Percentiles rank a stretch among this genome's conserved stretches.
These are phyloP conservation scores for Haplochromis burtoni DNA, from an alignment of 2,113 vertebrate genomes.

Conservation along the genomic window DNA sequence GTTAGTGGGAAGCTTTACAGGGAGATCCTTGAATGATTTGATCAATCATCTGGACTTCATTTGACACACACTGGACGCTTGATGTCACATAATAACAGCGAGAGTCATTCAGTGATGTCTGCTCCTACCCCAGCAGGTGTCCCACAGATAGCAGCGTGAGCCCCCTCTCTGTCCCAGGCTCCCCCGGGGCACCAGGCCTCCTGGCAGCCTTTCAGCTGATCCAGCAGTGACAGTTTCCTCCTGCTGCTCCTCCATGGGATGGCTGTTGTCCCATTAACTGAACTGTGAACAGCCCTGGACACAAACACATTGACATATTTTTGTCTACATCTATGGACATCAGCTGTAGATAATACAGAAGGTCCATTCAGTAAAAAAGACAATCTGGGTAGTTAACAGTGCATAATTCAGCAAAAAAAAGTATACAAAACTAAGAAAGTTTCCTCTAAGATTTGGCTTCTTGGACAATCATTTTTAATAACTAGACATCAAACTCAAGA, in stretches of 20 bases:
- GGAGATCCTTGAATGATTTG: not conserved
- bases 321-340: not conserved
- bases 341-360: not conserved
- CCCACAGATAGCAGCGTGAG: constrained; percentile 57
- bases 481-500: not conserved
- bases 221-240: constrained; percentile 41
- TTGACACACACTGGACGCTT: not conserved
- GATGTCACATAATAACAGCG: not conserved
- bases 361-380: not conserved
- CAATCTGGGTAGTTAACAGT: not conserved
- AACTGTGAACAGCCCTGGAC: constrained; percentile 34
- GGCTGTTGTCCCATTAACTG: constrained; percentile 49
- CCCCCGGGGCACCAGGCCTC: constrained; percentile 70
- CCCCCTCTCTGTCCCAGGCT: constrained; percentile 45
- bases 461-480: not conserved
- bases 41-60: not conserved
- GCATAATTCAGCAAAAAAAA: not conserved
- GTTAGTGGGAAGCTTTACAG: not conserved
- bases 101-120: not conserved
- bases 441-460: not conserved
- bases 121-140: constrained; percentile 73
- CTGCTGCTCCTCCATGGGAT: constrained; percentile 52
- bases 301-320: not conserved
- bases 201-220: constrained; percentile 66
- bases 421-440: not conserved